Evolutionary conservation across 1,140 invertebrate genomes (phyloP), one percentile per base, ranked within the genome.

Genomic region (Pomacea maculata): DNA sequence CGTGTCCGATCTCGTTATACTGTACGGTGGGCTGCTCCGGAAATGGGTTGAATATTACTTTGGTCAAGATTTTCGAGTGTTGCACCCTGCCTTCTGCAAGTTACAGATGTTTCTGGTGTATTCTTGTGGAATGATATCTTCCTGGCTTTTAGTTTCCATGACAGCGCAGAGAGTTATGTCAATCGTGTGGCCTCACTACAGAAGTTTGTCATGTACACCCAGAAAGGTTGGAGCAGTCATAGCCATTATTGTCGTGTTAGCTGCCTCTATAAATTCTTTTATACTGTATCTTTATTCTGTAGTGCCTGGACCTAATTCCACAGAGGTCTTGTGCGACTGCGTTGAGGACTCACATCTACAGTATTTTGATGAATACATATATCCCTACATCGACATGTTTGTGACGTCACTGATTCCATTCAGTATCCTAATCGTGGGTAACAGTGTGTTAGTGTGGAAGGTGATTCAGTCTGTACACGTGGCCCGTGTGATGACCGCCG

Each of bases 1-100:
- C 15, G 8, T 83, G 15, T 70, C 80, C 8, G 85, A 86, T 63
- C 25, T 79, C 25, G 17, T 79, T 10, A 80, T 85, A 10, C 68
- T 86, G 15, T 83, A 75, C n/a, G 55, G 81, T n/a, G 85, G 85
- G 2, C 79, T 86, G 9, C 75, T 84, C 9, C 61, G 85, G 17
- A 80, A 83, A 10, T 85, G 80, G 82, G 70, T 86, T 11, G 79
- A 57, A 21, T 80, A 80, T 64, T 17, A 52, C n/a, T 81, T 85
- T 34, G 78, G 81, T 3, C 12, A 80, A 0, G 86, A 86, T 52
- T 77, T 86, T 14, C 21, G 86, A 70, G 15, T 81, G 17, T 52
- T 78, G 3, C 64, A 72, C 10, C 63, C 29, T 17, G 17, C 61
- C 12, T 63, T 81, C 5, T 86, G 86, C 73, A 79, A 79, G 61